Evolutionary conservation across 2,113 vertebrate genomes (phyloP).

Genomic region (Hyperopisus bebe): DNA sequence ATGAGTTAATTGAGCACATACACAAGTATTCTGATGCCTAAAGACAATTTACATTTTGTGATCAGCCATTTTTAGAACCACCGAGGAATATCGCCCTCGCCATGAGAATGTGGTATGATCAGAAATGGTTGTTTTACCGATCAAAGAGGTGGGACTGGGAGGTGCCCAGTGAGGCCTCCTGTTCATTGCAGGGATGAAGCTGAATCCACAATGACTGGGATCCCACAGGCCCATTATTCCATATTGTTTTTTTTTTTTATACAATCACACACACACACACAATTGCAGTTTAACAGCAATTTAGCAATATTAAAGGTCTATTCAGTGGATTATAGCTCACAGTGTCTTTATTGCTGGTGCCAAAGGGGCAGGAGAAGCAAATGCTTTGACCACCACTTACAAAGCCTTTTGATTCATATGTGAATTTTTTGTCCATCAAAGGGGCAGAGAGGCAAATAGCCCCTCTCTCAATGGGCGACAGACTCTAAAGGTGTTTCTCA

Average conservation of each 20-base stretch:
- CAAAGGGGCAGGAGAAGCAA: neutral
- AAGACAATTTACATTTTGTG: neutral
- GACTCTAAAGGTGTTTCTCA: neutral
- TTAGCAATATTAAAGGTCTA: neutral
- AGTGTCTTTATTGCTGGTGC: neutral
- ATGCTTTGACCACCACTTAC: neutral
- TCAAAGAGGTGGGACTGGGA: neutral
- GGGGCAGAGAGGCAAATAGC: neutral
- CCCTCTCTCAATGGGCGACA: neutral
- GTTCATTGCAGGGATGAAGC: neutral
- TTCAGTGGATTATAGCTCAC: neutral
- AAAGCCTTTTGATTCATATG: neutral
- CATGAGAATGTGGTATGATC: neutral
- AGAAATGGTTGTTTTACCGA: neutral
- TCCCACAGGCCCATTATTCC: neutral
- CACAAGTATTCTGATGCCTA: neutral
- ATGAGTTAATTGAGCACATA: neutral
- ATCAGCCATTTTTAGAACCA: neutral
- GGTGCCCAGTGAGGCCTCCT: neutral
- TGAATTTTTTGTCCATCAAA: neutral
- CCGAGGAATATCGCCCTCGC: neutral
- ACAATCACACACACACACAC: neutral
- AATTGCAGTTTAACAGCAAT: neutral
- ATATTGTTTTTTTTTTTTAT: neutral
- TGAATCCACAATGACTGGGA: neutral